Evolutionary conservation across 2,797 vertebrate genomes (phyloP).

Genomic region (Platalea minor): DNA sequence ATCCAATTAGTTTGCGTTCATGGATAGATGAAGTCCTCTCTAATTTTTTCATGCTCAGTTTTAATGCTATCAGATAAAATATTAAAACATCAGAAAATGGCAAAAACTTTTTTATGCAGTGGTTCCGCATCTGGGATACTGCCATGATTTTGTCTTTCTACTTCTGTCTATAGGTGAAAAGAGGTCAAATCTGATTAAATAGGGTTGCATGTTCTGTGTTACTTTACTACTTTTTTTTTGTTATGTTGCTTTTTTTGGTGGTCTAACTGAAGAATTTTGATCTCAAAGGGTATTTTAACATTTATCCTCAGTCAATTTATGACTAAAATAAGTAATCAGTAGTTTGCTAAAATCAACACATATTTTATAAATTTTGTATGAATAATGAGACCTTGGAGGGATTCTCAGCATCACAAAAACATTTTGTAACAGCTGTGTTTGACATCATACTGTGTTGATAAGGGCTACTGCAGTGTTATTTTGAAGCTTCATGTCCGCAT

Average conservation of each 20-base stretch:
- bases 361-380: background rate
- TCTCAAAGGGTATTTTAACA: background rate
- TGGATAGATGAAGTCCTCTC: background rate
- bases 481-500: background rate
- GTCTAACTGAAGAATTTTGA: background rate
- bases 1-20: background rate
- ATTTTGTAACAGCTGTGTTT: background rate
- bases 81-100: background rate
- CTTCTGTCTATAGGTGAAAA: background rate
- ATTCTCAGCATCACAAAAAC: background rate
- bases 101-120: background rate
- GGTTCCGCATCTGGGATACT: background rate
- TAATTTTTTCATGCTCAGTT: background rate
- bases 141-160: background rate
- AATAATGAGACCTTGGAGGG: background rate
- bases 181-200: background rate
- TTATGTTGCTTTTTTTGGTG: background rate
- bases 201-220: background rate
- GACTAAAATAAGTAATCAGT: background rate
- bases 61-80: background rate
- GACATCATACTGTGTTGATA: background rate
- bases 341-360: background rate
- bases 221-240: background rate
- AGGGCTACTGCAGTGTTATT: background rate
- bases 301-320: background rate